These are phyloP conservation scores for Gorsachius goisagi DNA, from an alignment of 2,113 vertebrate genomes.

Conservation along the genomic window DNA sequence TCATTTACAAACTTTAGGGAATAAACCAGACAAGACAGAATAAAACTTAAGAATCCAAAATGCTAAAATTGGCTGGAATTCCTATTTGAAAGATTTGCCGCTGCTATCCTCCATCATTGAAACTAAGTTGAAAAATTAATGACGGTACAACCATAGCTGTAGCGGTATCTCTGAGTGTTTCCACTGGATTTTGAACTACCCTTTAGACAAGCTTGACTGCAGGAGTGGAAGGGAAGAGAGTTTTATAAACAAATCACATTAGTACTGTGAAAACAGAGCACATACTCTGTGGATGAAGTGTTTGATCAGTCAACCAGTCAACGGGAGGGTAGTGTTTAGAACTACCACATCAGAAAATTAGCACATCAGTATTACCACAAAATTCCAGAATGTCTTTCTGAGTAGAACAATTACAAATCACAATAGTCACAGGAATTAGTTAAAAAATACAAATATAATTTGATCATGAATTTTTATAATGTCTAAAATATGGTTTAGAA, in stretches of 20 bases:
- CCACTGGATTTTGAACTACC: not conserved
- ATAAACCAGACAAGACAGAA: not conserved
- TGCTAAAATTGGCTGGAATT: not conserved
- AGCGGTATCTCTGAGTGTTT: not conserved
- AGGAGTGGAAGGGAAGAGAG: not conserved
- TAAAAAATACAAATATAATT: not conserved
- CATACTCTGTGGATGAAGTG: accelerated
- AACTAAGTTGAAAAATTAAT: not conserved
- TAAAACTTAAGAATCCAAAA: not conserved
- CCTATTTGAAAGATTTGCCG: not conserved
- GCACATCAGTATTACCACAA: not conserved
- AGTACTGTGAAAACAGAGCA: not conserved
- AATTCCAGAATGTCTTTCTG: not conserved
- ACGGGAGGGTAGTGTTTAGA: accelerated
- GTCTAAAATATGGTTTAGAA: not conserved
- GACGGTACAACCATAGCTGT: not conserved
- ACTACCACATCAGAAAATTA: not conserved
- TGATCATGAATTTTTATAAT: not conserved
- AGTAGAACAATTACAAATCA: not conserved
- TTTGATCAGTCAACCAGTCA: not conserved
- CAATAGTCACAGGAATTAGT: not conserved
- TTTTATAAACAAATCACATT: not conserved
- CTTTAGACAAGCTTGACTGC: not conserved
- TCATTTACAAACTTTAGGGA: not conserved
- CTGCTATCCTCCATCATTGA: not conserved